Base-by-base conservation (phyloP, 2,113 vertebrate genomes). In the Brachypteracias leptosomus region DNA sequence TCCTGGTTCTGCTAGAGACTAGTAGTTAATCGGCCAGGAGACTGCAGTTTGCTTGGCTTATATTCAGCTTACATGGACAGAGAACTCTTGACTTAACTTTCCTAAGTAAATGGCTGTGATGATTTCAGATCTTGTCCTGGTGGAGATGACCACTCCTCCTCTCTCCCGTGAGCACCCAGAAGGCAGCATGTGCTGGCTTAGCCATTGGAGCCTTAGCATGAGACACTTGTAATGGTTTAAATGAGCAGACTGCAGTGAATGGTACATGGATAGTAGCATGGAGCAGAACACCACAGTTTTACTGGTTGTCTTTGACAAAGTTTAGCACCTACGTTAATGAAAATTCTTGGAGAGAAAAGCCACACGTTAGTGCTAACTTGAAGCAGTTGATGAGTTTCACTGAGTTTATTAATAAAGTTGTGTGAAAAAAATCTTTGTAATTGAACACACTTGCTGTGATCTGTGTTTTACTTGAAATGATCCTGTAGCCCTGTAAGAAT, bases 21-120 rank as follows among this genome's bases (percentile, higher is more conserved):
- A 7, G 18, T 8, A 35, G 18, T 35, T 66, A 22, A 13, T 54
- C 18, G 51, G 16, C 58, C 77, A 13, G 9, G 42, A 55, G 11
- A 3, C 24, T 52, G 47, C 16, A 4, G 7, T 38, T 44, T 26
- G 24, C 55, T 73, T 14, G 5, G 1, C 58, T n/a, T 40, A 0
- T 16, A 0, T 18, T 55, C 1, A 0, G 3, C 40, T 65, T n/a
- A 6, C 8, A 4, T 0, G 1, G 13, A 3, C 47, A 52, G n/a
- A 55, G 47, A 65, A 3, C 6, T 77, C 25, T 2, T 9, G 2
- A 0, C 13, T 36, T 36, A 25, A 3, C 28, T 85, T 46, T 21
- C 35, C 12, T 33, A 16, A 6, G 42, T 18, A 12, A 51, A 2
- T 33, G 51, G 15, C 33, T 54, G 6, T 62, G 58, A n/a, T 67